Evolutionary conservation across 2,113 vertebrate genomes (phyloP).

Genomic region (Cichladusa arquata): DNA sequence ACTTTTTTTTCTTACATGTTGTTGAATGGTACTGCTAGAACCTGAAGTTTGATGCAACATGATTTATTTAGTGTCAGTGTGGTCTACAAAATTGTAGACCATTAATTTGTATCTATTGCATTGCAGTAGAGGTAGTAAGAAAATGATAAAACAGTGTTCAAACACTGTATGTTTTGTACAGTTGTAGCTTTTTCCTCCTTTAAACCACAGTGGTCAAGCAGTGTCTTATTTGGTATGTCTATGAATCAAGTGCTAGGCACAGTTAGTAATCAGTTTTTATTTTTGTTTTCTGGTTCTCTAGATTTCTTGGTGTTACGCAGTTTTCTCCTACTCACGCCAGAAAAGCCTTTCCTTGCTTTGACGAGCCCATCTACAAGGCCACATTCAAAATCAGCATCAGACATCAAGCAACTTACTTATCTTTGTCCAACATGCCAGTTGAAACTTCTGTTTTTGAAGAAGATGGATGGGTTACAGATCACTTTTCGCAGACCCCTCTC

Average conservation of each 20-base stretch:
- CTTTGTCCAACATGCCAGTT: conserved; percentile 96
- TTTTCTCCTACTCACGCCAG: conserved; percentile 96
- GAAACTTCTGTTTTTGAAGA: conserved; percentile 85
- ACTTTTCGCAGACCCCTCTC: conserved; percentile 90
- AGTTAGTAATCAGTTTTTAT: not conserved
- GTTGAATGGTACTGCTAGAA: not conserved
- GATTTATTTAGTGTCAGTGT: not conserved
- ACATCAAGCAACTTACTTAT: conserved; percentile 89
- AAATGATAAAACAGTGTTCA: not conserved
- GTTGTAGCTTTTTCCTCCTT: not conserved
- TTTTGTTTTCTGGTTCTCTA: conserved; percentile 55
- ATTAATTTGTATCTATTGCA: not conserved
- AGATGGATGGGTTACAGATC: conserved; percentile 90
- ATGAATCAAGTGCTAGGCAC: not conserved
- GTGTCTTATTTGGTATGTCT: not conserved
- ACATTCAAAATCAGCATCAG: conserved; percentile 92
- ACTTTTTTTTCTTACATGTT: not conserved
- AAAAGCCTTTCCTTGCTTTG: conserved; percentile 98
- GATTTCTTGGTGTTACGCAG: conserved; percentile 93
- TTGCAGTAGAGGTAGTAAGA: not conserved
- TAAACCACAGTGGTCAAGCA: not conserved
- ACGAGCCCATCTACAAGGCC: conserved; percentile 97
- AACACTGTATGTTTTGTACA: not conserved
- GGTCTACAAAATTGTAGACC: not conserved
- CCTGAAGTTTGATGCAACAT: not conserved